Percentiles rank a stretch among this genome's conserved stretches.
These are phyloP conservation scores for Balearica regulorum DNA, from an alignment of 2,797 vertebrate species.

Conservation along the genomic window DNA sequence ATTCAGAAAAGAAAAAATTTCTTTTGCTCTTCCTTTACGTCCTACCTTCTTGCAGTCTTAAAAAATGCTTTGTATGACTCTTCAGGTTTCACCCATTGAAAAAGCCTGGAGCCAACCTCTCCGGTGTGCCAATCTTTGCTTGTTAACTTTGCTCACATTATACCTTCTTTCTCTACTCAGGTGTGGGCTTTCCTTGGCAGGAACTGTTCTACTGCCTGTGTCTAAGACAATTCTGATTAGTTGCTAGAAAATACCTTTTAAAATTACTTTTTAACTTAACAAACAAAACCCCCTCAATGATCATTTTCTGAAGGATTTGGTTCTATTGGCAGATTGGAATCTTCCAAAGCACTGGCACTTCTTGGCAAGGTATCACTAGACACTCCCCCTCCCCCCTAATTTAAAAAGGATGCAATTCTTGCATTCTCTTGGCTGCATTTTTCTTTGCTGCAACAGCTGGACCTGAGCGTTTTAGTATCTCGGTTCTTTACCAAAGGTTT, in stretches of 20 bases:
- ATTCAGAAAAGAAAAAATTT: neutral
- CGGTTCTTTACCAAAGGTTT: neutral
- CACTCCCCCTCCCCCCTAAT: too few relatives aligned
- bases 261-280: neutral
- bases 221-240: neutral
- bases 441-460: neutral
- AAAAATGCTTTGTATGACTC: neutral
- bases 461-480: neutral
- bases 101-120: neutral
- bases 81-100: neutral
- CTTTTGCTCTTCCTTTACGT: neutral
- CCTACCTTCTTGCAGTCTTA: neutral
- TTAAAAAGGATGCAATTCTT: neutral
- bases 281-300: neutral
- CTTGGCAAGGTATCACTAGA: neutral
- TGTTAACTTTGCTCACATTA: neutral
- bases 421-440: neutral
- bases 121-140: neutral
- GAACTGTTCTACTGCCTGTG: neutral
- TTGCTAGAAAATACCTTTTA: neutral
- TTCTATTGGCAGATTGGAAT: neutral
- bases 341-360: neutral
- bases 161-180: neutral
- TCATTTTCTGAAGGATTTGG: neutral
- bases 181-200: neutral